Percentiles rank a stretch among this genome's conserved stretches.
Conservation (phyloP, 1,140 invertebrate genomes). For the Paraescarpia echinospica region DNA sequence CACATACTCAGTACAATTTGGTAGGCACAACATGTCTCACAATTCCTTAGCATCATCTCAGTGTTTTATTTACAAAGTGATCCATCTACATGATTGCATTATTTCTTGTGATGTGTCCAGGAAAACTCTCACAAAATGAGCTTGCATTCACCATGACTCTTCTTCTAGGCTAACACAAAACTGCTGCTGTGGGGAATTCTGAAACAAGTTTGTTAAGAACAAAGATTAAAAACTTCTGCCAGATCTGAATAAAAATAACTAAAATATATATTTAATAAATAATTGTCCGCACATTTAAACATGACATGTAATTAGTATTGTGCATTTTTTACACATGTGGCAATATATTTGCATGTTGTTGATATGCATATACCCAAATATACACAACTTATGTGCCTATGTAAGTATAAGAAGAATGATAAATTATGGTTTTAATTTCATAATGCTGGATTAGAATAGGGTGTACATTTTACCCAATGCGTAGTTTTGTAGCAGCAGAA, state of each 20-base stretch:
- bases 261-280: not conserved
- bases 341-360: too few species aligned
- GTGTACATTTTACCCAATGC: too few species aligned
- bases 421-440: too few species aligned
- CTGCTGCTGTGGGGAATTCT: not conserved
- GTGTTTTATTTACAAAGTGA: constrained; percentile 6
- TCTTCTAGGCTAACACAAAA: not conserved
- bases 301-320: not conserved
- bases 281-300: not conserved
- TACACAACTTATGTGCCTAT: too few species aligned
- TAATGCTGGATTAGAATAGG: too few species aligned
- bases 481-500: too few species aligned
- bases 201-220: not conserved
- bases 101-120: not conserved
- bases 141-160: not conserved
- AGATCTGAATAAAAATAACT: not conserved
- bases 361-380: too few species aligned
- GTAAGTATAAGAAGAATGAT: too few species aligned
- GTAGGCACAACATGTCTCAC: not conserved
- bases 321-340: too few species aligned
- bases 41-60: not conserved
- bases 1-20: not conserved
- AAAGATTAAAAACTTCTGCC: not conserved
- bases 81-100: not conserved
- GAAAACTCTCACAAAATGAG: too few species aligned